A percentile compares a stretch with the other conserved stretches of the same genome.
These are phyloP conservation scores for Erebia ligea DNA, from an alignment of 2,888 invertebrate species.

Conservation along the genomic window DNA sequence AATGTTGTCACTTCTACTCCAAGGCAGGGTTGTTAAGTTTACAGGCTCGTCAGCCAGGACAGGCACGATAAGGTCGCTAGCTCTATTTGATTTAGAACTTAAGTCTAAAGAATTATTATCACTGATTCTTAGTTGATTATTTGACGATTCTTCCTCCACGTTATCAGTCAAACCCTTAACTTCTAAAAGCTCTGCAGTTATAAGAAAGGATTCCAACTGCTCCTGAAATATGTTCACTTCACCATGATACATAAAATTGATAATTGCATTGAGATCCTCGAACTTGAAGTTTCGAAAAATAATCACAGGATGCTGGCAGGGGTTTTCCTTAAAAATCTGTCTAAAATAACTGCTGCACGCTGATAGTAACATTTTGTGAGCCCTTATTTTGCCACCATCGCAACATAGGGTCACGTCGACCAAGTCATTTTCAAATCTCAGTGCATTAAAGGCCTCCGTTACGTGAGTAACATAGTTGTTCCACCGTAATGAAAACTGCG, in stretches of 20 bases:
- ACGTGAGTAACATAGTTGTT: conserved; percentile 92
- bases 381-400: conserved; percentile 92
- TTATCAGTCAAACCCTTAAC: conserved; percentile 90
- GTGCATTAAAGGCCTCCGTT: conserved; percentile 90
- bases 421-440: conserved; percentile 87
- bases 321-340: conserved; percentile 88
- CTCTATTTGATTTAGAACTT: conserved; percentile 68
- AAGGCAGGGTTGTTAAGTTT: conserved; percentile 71
- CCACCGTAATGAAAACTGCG: conserved; percentile 94
- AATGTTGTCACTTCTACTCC: conserved; percentile 67
- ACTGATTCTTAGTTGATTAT: conserved; percentile 59
- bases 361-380: conserved; percentile 92
- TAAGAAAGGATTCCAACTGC: conserved; percentile 89
- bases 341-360: conserved; percentile 93
- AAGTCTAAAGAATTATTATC: conserved; percentile 72
- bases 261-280: conserved; percentile 89
- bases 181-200: conserved; percentile 89
- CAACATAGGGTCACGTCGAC: conserved; percentile 94
- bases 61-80: conserved; percentile 59
- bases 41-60: conserved; percentile 71
- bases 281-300: conserved; percentile 91
- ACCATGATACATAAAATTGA: conserved; percentile 92
- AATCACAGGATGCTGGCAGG: conserved; percentile 91
- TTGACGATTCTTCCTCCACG: conserved; percentile 70
- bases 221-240: conserved; percentile 92